Base-by-base conservation (phyloP, 2,888 invertebrate species). In the Chymomyza procnemis region DNA sequence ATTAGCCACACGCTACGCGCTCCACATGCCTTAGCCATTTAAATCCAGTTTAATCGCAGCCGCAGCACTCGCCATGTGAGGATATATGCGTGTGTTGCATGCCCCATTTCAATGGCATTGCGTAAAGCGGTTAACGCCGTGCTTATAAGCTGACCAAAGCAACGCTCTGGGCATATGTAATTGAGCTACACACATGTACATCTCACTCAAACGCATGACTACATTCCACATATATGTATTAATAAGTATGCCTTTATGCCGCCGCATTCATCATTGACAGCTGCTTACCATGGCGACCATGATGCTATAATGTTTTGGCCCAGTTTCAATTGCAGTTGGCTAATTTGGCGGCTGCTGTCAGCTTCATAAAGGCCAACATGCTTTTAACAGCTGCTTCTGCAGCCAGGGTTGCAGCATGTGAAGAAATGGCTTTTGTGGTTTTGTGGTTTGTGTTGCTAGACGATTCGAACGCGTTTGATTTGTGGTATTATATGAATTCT, bases 61-160 rank as follows among this genome's bases (percentile, higher is more conserved):
- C 34, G 34, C 34, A 41, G 12, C 34, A 41, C 34, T 41, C 26
- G n/a, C n/a, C n/a, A n/a, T n/a, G n/a, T n/a, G n/a, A n/a, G n/a
- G n/a, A n/a, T n/a, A n/a, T n/a, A n/a, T n/a, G n/a, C 26, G 8
- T 41, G 34, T 41, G 34, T 41, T 14, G 12, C 34, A 41, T 41
- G 34, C 34, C 3, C 34, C 34, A 41, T 41, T 41, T 9, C 34
- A 9, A 41, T 41, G 58, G 14, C 46, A 14, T 56, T 54, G 64
- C 67, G 69, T 71, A 65, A 75, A 76, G 76, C 69, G 67, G 74
- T 85, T 85, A 83, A 78, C 83, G 85, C 85, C 67, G 62, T 61
- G 61, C 67, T 81, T 68, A 78, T 70, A 63, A 60, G 56, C 76
- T 50, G 56, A 60, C 22, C 64, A 30, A 18, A 50, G 64, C 41